These are phyloP conservation scores for Caenorhabditis remanei DNA, from an alignment of 1,140 invertebrate species.

Conservation along the genomic window DNA sequence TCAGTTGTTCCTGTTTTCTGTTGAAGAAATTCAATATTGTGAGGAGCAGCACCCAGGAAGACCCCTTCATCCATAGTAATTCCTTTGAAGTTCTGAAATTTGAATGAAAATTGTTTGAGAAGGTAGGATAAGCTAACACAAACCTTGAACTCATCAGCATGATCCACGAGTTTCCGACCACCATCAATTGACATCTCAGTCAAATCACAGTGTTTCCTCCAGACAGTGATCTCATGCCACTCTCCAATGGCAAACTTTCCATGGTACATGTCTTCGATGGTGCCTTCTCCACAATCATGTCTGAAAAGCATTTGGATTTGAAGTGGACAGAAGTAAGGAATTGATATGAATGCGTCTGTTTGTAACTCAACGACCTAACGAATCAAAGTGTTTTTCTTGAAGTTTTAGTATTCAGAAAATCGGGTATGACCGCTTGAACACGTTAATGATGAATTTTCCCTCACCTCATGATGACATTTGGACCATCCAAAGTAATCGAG, in stretches of 20 bases:
- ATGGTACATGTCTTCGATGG: constrained; percentile 59
- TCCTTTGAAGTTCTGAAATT: constrained; percentile 55
- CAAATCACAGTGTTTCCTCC: constrained; percentile 46
- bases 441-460: neutral
- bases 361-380: too few species aligned
- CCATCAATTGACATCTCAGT: constrained; percentile 17
- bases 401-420: neutral
- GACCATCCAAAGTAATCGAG: constrained; percentile 54
- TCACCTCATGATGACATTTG: constrained; percentile 56
- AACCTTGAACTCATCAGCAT: constrained; percentile 32
- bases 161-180: constrained; percentile 13
- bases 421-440: neutral
- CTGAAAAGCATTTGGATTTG: neutral
- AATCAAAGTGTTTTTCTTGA: too few species aligned
- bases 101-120: too few species aligned
- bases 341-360: too few species aligned
- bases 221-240: constrained; percentile 49
- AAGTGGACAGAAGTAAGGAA: too few species aligned
- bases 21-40: constrained; percentile 56
- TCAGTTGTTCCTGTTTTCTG: constrained; percentile 52
- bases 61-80: constrained; percentile 61
- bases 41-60: constrained; percentile 54
- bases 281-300: constrained; percentile 60
- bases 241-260: constrained; percentile 49
- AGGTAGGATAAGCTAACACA: neutral